Evolutionary conservation across 2,888 invertebrate species (phyloP).

Genomic region (Drepanosiphum platanoidis): DNA sequence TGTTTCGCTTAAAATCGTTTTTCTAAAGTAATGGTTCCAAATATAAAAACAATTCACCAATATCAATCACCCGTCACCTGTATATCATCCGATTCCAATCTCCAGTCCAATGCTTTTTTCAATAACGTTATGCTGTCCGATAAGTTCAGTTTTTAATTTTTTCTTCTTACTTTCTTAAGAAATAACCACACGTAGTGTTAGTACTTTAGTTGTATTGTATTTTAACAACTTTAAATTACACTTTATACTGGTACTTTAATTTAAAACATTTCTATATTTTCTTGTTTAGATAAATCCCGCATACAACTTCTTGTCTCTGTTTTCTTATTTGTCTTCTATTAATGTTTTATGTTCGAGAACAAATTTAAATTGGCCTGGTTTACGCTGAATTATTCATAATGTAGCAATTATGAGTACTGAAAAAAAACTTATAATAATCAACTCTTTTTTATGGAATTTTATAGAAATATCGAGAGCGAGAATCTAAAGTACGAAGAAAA

Average conservation of each 20-base stretch:
- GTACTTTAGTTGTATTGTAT: no score
- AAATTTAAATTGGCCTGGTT: background rate
- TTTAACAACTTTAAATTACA: no score
- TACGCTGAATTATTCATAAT: background rate
- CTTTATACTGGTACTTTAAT: background rate
- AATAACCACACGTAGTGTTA: no score
- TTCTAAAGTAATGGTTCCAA: no score
- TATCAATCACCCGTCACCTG: no score
- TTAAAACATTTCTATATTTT: background rate
- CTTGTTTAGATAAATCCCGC: background rate
- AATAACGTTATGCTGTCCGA: no score
- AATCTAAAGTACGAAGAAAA: conserved; percentile 81
- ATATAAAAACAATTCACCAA: no score
- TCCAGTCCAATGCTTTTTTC: no score
- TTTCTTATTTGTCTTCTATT: background rate
- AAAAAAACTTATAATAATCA: background rate
- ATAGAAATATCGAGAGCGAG: conserved; percentile 83
- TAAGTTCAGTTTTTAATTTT: no score
- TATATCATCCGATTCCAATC: no score
- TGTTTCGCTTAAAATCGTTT: no score
- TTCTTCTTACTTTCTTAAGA: no score
- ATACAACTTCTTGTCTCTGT: background rate
- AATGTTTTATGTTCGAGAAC: background rate
- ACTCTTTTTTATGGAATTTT: conserved; percentile 65
- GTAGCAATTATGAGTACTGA: background rate